Conservation (phyloP, 2,888 invertebrate species). For the Meteorus colon region DNA sequence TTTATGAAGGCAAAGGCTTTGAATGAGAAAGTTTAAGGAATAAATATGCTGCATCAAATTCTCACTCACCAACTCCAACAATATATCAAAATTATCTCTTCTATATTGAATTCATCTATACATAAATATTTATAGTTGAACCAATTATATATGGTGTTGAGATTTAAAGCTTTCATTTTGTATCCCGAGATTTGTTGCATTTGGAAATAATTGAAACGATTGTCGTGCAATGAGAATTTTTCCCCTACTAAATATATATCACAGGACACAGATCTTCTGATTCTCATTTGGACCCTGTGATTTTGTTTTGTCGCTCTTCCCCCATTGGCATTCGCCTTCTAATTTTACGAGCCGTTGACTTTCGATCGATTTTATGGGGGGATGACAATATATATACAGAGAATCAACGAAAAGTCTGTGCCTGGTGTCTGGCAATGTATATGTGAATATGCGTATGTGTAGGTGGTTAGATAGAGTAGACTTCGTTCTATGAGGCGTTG, state of each 20-base stretch:
- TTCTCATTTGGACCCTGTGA: slow-evolving; percentile 45
- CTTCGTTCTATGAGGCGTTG: slow-evolving; percentile 41
- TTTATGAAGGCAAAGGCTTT: too few relatives aligned
- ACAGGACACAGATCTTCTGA: slow-evolving; percentile 33
- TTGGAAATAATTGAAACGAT: slow-evolving; percentile 55
- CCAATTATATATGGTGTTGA: slow-evolving; percentile 15
- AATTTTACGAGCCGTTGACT: slow-evolving; percentile 73
- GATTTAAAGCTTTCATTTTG: slow-evolving; percentile 39
- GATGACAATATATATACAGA: slow-evolving; percentile 26
- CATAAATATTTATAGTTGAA: slow-evolving; percentile 36
- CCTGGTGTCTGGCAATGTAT: not conserved
- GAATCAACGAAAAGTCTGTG: slow-evolving; percentile 28
- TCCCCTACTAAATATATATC: slow-evolving; percentile 33
- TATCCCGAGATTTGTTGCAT: slow-evolving; percentile 47
- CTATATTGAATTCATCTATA: slow-evolving; percentile 5
- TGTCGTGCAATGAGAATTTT: slow-evolving; percentile 30
- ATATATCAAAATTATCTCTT: not conserved
- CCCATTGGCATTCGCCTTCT: slow-evolving; percentile 51
- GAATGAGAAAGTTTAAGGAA: too few relatives aligned
- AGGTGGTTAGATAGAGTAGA: slow-evolving; percentile 26
- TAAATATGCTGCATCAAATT: not conserved
- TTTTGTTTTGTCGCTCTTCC: slow-evolving; percentile 60
- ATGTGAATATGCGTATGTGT: slow-evolving; percentile 1
- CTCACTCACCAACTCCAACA: not conserved
- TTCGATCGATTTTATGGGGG: slow-evolving; percentile 63